Percentiles rank a stretch among this genome's conserved stretches.
Conservation (phyloP, 2,888 invertebrate species). For the Mimumesa dahlbomi region DNA sequence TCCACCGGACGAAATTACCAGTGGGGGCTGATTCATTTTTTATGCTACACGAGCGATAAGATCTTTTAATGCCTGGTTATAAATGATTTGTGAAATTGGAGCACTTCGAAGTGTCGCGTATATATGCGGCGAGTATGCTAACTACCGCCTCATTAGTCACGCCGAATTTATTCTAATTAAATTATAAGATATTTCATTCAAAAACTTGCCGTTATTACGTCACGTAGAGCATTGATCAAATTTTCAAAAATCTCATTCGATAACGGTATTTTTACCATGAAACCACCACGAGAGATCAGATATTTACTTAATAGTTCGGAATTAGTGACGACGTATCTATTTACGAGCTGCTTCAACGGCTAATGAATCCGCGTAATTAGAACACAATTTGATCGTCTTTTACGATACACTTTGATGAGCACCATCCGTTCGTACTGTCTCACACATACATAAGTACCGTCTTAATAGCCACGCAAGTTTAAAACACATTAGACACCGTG, state of each 20-base stretch:
- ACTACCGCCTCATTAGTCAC: constrained; percentile 58
- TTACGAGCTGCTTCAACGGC: no score
- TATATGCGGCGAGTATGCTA: constrained; percentile 37
- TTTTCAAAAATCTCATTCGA: no score
- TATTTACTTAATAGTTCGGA: no score
- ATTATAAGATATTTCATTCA: constrained; percentile 45
- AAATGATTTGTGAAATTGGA: constrained; percentile 65
- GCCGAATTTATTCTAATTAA: constrained; percentile 57
- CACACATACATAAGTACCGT: neutral
- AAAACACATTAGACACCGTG: constrained; percentile 8
- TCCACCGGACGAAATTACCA: constrained; percentile 58
- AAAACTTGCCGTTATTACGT: constrained; percentile 3
- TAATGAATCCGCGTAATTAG: no score
- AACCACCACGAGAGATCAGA: no score
- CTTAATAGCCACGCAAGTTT: neutral
- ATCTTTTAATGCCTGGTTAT: constrained; percentile 63
- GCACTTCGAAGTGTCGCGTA: constrained; percentile 44
- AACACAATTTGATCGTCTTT: no score
- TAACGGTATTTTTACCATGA: no score
- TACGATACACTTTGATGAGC: no score
- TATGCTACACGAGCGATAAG: constrained; percentile 62
- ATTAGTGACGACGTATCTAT: no score
- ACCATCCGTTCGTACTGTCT: no score
- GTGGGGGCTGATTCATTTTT: constrained; percentile 67
- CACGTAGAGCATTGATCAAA: neutral